Base-by-base conservation (phyloP, 2,888 invertebrate species). In the Epirrita christyi region DNA sequence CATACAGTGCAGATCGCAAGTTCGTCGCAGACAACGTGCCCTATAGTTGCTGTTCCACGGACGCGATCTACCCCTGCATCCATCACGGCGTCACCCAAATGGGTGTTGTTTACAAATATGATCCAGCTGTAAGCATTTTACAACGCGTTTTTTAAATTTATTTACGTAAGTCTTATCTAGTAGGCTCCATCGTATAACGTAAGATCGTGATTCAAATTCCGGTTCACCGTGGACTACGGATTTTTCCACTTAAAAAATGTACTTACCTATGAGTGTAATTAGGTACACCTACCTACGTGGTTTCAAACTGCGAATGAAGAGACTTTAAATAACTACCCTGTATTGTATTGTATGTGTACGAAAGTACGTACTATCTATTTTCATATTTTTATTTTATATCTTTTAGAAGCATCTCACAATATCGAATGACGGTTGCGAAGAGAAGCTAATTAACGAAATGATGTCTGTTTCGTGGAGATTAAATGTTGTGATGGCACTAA, bases 1-100 rank as follows among this genome's bases (percentile, higher is more conserved):
- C 21, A 21, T 58, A 58, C 71, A 83, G 85, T 43, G 69, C 75
- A 1, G 73, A 71, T 47, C 83, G 71, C 70, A 89, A 82, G 78
- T 93, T 81, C 68, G 85, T 86, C 14, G 85, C 85, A 0, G 93
- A 93, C 61, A 93, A 93, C 60, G 93, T 94, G 0, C 94, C 94
- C 0, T 94, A 94, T 75, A 94, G 94, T 69, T 94, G 94, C 68
- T 94, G 94, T 67, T 92, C 93, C 0, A 91, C 93, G 70, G 85
- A 89, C 36, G 86, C 88, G 0, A 77, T 88, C 29, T 92, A 85
- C 67, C 93, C 93, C 0, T 94, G 94, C 70, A 92, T 94, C 40
- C 94, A 94, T 66, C 93, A 93, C 59, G 88, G 93, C 8, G 80
- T 94, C 40, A 92, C 93, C 42, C 83, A 86, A 61, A 78, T 78